Base-by-base conservation (phyloP, 2,888 invertebrate genomes). In the Hypselothyrea guttata region DNA sequence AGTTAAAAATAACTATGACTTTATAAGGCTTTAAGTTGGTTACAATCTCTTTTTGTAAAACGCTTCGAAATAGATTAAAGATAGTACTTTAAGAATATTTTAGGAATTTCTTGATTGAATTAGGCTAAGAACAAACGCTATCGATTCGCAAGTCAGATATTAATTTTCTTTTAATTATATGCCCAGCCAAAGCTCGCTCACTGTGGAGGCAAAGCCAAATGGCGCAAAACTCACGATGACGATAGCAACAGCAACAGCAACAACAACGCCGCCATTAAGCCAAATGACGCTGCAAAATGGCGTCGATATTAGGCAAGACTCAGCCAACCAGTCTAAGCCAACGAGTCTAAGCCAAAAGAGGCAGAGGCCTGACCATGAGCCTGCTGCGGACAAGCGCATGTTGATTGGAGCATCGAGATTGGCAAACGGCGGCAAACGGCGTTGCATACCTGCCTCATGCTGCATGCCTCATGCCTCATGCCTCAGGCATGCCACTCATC, bases 221-320 rank as follows among this genome's bases (percentile, higher is more conserved):
- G 48, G 60, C 56, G 81, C 42, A 53, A 60, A 73, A 51, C 35
- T 52, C 44, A 60, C 33, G 42, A 31, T 16, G 31, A 44, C 27
- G 64, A 16, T n/a, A n/a, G 22, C 22, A 22, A 22, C 22, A 22
- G 5, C 18, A 16, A 38, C 38, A 16, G 9, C 28, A 9, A 53
- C 52, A 56, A 12, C 53, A 16, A 45, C 65, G 75, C 81, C 86
- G 81, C 86, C 86, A 83, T 83, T 83, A 83, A 86, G 67, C 47
- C 69, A 83, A 85, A 81, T 83, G 82, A 83, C 82, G 56, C 59
- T 84, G 86, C 82, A 83, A 83, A 83, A 83, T 83, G 82, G 82
- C 82, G 82, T 55, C 64, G 69, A 56, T 84, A 71, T 84, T 69
- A 71, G 69, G 82, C 82, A 82, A 79, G 75, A 83, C 66, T 55